Evolutionary conservation across 1,140 invertebrate genomes (phyloP).

Genomic region (Macrostomum lignano): DNA sequence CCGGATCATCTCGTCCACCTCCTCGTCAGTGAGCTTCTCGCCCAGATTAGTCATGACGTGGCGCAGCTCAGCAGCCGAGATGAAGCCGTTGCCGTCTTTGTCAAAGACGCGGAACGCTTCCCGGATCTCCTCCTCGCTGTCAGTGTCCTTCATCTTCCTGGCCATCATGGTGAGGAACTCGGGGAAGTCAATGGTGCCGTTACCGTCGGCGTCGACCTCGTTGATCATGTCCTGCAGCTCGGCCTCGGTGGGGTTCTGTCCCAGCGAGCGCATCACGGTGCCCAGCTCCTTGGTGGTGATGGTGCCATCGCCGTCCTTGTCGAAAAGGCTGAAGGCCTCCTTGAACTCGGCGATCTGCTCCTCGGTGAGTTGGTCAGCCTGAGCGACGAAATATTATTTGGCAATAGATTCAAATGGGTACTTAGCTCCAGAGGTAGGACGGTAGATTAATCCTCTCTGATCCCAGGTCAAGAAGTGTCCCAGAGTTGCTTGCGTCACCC

Average conservation of each 20-base stretch:
- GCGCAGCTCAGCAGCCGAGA: slow-evolving; percentile 17
- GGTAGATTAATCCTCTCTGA: too few relatives aligned
- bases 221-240: slow-evolving; percentile 98
- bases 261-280: slow-evolving; percentile 83
- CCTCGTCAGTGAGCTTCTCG: slow-evolving; percentile 57
- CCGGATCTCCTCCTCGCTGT: slow-evolving; percentile 87
- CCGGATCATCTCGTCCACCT: slow-evolving; percentile 70
- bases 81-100: slow-evolving; percentile 72
- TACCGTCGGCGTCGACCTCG: slow-evolving; percentile 91
- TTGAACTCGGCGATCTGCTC: slow-evolving; percentile 37
- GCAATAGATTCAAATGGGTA: too few relatives aligned
- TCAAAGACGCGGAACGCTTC: slow-evolving; percentile 95
- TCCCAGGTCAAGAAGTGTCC: too few relatives aligned
- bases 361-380: slow-evolving; percentile 3
- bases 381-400: not conserved
- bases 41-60: slow-evolving; percentile 68
- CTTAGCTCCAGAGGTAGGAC: too few relatives aligned
- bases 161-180: slow-evolving; percentile 77
- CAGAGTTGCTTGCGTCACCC: too few relatives aligned
- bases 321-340: slow-evolving; percentile 56
- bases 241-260: slow-evolving; percentile 90
- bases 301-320: slow-evolving; percentile 56
- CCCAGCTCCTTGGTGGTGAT: slow-evolving; percentile 87
- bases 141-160: slow-evolving; percentile 91
- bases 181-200: slow-evolving; percentile 87